A percentile compares a stretch with the other conserved stretches of the same genome.
These are phyloP conservation scores for Nymphicus hollandicus DNA, from an alignment of 2,113 vertebrate species.

Conservation along the genomic window DNA sequence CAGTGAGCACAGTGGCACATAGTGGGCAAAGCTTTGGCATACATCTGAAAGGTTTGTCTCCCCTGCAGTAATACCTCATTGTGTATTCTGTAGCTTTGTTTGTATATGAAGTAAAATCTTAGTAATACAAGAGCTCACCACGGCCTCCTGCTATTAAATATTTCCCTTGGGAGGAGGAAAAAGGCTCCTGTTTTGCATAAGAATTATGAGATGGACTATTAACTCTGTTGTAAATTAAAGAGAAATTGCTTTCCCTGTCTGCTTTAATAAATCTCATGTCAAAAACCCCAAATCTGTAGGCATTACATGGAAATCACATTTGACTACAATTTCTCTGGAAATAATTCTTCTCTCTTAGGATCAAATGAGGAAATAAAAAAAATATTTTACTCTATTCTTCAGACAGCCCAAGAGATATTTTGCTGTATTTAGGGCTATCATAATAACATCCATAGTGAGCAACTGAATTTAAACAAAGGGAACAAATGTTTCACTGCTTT, in stretches of 20 bases:
- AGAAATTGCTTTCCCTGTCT: slow-evolving; percentile 22
- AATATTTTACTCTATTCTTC: neutral
- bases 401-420: neutral
- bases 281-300: neutral
- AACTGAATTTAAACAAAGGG: slow-evolving; percentile 21
- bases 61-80: neutral
- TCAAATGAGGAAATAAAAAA: neutral
- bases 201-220: slow-evolving; percentile 26
- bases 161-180: neutral
- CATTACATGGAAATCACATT: neutral
- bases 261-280: slow-evolving; percentile 30
- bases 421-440: neutral
- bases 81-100: slow-evolving; percentile 5
- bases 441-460: neutral
- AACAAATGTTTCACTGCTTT: neutral
- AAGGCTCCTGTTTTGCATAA: slow-evolving; percentile 43
- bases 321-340: neutral
- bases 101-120: neutral
- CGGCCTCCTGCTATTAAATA: slow-evolving; percentile 1
- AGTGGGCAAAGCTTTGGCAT: neutral
- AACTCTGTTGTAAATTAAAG: slow-evolving; percentile 35
- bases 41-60: neutral
- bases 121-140: neutral
- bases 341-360: neutral
- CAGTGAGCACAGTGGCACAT: neutral